Evolutionary conservation across 2,888 invertebrate species (phyloP).

Genomic region (Carabus problematicus): DNA sequence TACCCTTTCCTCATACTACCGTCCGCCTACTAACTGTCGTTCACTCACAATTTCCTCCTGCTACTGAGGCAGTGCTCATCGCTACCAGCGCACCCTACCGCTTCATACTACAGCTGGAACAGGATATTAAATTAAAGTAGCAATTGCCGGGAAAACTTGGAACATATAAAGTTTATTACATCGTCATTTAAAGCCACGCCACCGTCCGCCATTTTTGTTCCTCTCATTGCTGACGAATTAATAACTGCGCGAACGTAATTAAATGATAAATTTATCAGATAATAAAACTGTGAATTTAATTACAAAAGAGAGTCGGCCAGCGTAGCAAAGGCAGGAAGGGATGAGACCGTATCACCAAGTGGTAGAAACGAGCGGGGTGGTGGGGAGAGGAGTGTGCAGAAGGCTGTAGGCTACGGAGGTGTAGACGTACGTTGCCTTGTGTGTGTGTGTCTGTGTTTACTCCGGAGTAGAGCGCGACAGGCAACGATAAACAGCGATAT

Average conservation of each 20-base stretch:
- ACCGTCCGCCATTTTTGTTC: slow-evolving; percentile 47
- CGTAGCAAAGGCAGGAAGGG: slow-evolving; percentile 6
- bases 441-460: slow-evolving; percentile 46
- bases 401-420: slow-evolving; percentile 61
- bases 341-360: background rate
- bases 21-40: no score
- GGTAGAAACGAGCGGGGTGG: slow-evolving; percentile 52
- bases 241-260: slow-evolving; percentile 54
- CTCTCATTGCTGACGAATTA: slow-evolving; percentile 51
- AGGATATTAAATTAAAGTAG: slow-evolving; percentile 53
- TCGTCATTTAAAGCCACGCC: slow-evolving; percentile 42
- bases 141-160: slow-evolving; percentile 51
- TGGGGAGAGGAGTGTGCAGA: slow-evolving; percentile 48
- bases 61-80: background rate
- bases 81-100: background rate
- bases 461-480: slow-evolving; percentile 5
- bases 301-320: slow-evolving; percentile 30
- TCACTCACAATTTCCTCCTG: no score
- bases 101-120: slow-evolving; percentile 43
- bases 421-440: slow-evolving; percentile 68
- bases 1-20: no score
- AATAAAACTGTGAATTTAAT: slow-evolving; percentile 35
- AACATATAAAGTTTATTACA: slow-evolving; percentile 49
- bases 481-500: slow-evolving; percentile 38
- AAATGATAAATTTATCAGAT: slow-evolving; percentile 62